Evolutionary conservation across 2,797 vertebrate genomes (phyloP).

Genomic region (Leontopithecus rosalia): DNA sequence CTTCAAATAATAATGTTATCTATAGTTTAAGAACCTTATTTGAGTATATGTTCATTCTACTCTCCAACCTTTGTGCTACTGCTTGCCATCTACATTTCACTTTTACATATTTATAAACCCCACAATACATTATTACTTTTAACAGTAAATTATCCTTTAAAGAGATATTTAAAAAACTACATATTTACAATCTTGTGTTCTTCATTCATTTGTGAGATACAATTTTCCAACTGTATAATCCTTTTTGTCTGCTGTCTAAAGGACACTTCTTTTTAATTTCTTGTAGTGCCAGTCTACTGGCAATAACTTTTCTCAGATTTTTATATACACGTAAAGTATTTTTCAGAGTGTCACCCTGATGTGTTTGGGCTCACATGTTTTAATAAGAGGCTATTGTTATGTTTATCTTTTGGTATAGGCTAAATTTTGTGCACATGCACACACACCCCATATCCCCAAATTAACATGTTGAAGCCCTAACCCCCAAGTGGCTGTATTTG

Average conservation of each 20-base stretch:
- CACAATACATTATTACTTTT: background rate
- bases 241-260: background rate
- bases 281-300: background rate
- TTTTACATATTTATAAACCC: background rate
- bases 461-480: background rate
- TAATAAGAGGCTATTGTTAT: background rate
- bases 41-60: background rate
- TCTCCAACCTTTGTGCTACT: background rate
- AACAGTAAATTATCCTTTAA: background rate
- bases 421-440: background rate
- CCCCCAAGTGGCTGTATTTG: background rate
- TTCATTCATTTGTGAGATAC: background rate
- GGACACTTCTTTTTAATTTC: background rate
- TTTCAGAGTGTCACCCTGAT: background rate
- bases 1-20: background rate
- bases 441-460: background rate
- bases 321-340: background rate
- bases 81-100: background rate
- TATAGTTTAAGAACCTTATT: background rate
- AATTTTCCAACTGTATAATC: background rate
- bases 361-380: background rate
- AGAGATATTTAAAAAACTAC: background rate
- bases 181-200: background rate
- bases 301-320: background rate
- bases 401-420: background rate